phyloP scores from a whole-genome alignment of 2,113 vertebrate genomes.

The Halichoeres trimaculatus region DNA sequence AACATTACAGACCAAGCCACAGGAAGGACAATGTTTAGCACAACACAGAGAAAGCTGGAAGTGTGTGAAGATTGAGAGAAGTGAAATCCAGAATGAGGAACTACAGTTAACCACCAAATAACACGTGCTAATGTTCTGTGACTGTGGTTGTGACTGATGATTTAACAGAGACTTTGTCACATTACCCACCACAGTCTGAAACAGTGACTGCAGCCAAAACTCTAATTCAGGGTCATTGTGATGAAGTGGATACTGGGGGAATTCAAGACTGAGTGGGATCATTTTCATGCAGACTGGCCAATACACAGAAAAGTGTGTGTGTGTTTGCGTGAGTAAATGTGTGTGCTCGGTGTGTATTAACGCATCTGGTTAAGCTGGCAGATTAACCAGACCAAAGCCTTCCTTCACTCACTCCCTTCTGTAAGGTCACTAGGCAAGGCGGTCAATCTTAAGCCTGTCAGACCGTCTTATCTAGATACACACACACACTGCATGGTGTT shows the following conservation, averaged over 20 bases:
- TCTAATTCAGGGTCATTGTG: background rate
- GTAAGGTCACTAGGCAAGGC: slow-evolving; percentile 73
- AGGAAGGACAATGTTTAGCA: background rate
- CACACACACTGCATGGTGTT: background rate
- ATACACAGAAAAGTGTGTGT: background rate
- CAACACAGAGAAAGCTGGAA: background rate
- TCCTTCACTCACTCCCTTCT: slow-evolving; percentile 52
- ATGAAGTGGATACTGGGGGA: background rate
- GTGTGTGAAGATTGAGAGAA: background rate
- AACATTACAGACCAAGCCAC: too few species aligned
- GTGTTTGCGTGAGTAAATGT: background rate
- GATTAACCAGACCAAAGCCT: slow-evolving; percentile 64
- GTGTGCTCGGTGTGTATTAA: slow-evolving; percentile 26
- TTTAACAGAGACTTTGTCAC: background rate
- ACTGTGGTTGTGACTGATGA: background rate
- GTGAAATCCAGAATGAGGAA: slow-evolving; percentile 19
- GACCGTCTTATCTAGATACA: slow-evolving; percentile 50
- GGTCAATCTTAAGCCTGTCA: slow-evolving; percentile 67
- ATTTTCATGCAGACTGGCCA: background rate
- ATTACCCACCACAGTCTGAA: background rate
- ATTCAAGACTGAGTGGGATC: background rate
- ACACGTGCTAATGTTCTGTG: background rate
- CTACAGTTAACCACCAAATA: background rate
- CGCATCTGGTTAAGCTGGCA: slow-evolving; percentile 43
- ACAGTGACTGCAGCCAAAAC: too few species aligned